phyloP scores from a whole-genome alignment of 1,140 invertebrate genomes.

The Drosophila gunungcola region DNA sequence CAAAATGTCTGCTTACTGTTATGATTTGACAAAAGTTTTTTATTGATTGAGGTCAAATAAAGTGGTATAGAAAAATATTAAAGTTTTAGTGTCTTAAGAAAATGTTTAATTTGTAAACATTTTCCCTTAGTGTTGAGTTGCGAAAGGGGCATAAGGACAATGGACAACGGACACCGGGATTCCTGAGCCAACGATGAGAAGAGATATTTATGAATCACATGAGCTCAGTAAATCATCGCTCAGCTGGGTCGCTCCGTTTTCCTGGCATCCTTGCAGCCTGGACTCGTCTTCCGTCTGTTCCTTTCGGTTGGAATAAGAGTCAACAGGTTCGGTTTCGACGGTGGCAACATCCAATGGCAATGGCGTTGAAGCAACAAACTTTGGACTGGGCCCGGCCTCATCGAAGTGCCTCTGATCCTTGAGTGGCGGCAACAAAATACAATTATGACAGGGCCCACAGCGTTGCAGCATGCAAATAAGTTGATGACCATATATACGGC shows the following conservation, averaged over 20 bases:
- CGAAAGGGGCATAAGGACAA: not conserved
- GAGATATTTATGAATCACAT: slow-evolving; percentile 79
- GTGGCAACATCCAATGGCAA: not conserved
- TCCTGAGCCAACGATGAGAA: slow-evolving; percentile 32
- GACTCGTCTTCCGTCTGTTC: slow-evolving; percentile 11
- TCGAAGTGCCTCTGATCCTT: slow-evolving; percentile 22
- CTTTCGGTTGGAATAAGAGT: slow-evolving; percentile 15
- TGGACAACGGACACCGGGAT: slow-evolving; percentile 18
- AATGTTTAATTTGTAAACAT: too few relatives aligned
- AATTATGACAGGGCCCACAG: slow-evolving; percentile 28
- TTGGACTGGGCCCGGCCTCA: slow-evolving; percentile 6
- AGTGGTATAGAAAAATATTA: too few relatives aligned
- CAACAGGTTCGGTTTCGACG: slow-evolving; percentile 23
- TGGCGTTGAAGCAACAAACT: slow-evolving; percentile 12
- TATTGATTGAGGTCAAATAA: too few relatives aligned
- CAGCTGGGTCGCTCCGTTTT: slow-evolving; percentile 5
- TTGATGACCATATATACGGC: slow-evolving; percentile 33
- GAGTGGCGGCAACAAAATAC: slow-evolving; percentile 43
- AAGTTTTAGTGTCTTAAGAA: too few relatives aligned
- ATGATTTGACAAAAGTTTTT: too few relatives aligned
- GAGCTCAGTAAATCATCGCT: slow-evolving; percentile 62
- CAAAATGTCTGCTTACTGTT: too few relatives aligned
- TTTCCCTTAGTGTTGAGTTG: slow-evolving; percentile 14
- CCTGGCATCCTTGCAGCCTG: not conserved
- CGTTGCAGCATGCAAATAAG: slow-evolving; percentile 36